These are phyloP conservation scores for Paramisgurnus dabryanus DNA, from an alignment of 2,113 vertebrate species.

Conservation along the genomic window DNA sequence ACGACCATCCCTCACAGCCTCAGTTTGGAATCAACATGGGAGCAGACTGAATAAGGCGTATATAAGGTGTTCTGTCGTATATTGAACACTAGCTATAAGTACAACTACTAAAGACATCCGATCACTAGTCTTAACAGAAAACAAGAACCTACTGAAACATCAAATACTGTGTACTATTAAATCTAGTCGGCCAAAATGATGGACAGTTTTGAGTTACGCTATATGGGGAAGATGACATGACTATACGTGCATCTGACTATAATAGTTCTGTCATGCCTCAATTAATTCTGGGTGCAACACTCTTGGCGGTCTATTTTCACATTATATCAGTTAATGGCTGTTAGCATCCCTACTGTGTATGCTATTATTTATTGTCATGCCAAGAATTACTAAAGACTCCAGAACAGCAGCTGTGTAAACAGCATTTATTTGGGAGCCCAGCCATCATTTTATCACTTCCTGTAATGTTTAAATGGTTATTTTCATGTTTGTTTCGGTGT, in stretches of 20 bases:
- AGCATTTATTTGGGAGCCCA: too few relatives aligned
- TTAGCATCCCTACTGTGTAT: not conserved
- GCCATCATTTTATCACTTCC: too few relatives aligned
- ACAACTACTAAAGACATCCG: not conserved
- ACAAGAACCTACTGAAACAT: too few relatives aligned
- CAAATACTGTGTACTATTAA: not conserved
- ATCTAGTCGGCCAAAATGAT: not conserved
- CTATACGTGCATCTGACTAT: not conserved
- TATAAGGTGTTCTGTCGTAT: too few relatives aligned
- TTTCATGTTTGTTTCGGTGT: too few relatives aligned
- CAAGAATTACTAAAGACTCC: too few relatives aligned
- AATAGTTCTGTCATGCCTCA: not conserved
- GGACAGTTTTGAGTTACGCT: not conserved
- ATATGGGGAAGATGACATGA: not conserved
- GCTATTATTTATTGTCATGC: conserved; percentile 10
- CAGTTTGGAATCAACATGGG: too few relatives aligned
- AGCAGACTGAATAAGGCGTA: too few relatives aligned
- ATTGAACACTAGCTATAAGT: not conserved
- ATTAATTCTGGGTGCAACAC: not conserved
- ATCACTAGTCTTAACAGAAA: not conserved
- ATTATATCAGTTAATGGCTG: not conserved
- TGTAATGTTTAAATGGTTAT: too few relatives aligned
- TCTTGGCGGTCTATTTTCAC: not conserved
- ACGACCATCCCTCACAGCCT: too few relatives aligned
- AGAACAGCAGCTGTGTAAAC: too few relatives aligned